Percentiles rank a stretch among this genome's conserved stretches.
These are phyloP conservation scores for Troides helena DNA, from an alignment of 2,888 invertebrate species.

Conservation along the genomic window DNA sequence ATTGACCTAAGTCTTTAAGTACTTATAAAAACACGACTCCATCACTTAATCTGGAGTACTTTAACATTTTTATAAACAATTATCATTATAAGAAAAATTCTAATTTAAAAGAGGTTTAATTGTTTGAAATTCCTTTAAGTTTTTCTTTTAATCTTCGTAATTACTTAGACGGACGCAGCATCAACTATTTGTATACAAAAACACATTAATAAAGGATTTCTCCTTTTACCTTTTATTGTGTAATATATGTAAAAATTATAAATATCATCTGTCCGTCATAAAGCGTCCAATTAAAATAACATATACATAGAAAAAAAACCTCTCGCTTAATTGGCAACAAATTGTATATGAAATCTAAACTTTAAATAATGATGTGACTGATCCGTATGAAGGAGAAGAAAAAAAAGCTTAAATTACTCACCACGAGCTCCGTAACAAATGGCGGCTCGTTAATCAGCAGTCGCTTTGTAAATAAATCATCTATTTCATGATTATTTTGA, in stretches of 20 bases:
- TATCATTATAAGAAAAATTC: no score
- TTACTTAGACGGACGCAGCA: no score
- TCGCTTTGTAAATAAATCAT: slow-evolving; percentile 25
- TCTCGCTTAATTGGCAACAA: slow-evolving; percentile 25
- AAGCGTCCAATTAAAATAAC: slow-evolving; percentile 20
- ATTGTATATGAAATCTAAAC: slow-evolving; percentile 26
- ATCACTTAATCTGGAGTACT: no score
- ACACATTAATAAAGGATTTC: no score
- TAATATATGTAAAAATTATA: background rate
- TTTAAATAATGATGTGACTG: slow-evolving; percentile 17
- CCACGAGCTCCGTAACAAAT: slow-evolving; percentile 24
- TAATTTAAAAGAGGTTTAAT: no score
- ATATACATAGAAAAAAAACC: slow-evolving; percentile 2
- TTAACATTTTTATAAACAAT: no score
- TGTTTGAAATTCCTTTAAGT: no score
- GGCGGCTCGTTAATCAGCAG: slow-evolving; percentile 20
- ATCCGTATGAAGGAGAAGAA: slow-evolving; percentile 11
- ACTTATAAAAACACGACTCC: no score
- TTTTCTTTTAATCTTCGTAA: no score
- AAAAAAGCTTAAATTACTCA: slow-evolving; percentile 27
- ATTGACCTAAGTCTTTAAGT: no score
- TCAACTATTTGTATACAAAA: no score
- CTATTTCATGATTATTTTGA: slow-evolving; percentile 25
- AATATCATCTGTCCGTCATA: slow-evolving; percentile 1
- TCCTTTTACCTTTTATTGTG: no score